Base-by-base conservation (phyloP, 2,888 invertebrate species). In the Catocala sponsa region DNA sequence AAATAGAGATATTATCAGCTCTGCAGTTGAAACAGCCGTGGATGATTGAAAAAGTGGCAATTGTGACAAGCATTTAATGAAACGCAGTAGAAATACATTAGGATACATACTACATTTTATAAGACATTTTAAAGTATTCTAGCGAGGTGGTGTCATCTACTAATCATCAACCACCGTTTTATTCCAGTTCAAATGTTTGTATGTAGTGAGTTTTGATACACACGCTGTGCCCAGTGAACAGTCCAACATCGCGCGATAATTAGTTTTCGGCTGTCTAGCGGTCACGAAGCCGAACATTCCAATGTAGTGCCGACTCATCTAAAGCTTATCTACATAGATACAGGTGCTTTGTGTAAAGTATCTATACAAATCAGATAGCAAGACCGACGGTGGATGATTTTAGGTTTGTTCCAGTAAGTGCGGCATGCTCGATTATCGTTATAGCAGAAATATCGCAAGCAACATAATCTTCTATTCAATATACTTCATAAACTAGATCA, bases 281-380 rank as follows among this genome's bases (percentile, higher is more conserved):
- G 87, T 89, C 91, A 90, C 90, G 90, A 90, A 83, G 78, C 78
- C 79, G 73, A 75, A 82, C 88, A 91, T 91, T 90, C 89, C 91
- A 59, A 81, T 72, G 81, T 80, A 83, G 76, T 85, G 88, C 82
- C 88, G 86, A 91, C 87, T 90, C 91, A 90, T 89, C 86, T 81
- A 79, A 78, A 74, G 75, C 84, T 86, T 78, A 76, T 85, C 70
- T 74, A 72, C 76, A 74, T 67, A 84, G 83, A 84, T 85, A 89
- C 86, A 89, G 88, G 87, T 89, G 89, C 83, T 88, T 86, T 86
- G 76, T 86, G 65, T 78, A 60, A 80, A 81, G 83, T 84, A 81
- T 84, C 79, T 84, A 77, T 79, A 87, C 83, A 85, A 87, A 85
- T 85, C 82, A 78, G 79, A 82, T 84, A 79, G 83, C 81, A 74